Conservation (phyloP, 1,140 invertebrate genomes). For the Hyles euphorbiae region DNA sequence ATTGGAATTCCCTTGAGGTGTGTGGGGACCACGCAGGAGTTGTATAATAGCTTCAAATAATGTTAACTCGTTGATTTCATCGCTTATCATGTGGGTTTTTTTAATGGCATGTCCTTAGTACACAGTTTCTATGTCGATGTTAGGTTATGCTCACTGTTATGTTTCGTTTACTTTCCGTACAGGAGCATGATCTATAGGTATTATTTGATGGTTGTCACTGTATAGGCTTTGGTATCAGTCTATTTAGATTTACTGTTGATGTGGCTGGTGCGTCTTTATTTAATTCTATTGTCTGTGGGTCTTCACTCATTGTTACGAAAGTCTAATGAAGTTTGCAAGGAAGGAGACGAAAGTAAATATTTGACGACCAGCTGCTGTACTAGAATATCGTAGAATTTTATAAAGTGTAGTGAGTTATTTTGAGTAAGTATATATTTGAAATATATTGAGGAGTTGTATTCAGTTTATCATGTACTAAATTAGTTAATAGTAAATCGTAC, state of each 20-base stretch:
- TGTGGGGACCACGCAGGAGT: not conserved
- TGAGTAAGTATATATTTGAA: not conserved
- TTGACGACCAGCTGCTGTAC: conserved; percentile 7
- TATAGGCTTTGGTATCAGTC: conserved; percentile 4
- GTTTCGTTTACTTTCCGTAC: conserved; percentile 7
- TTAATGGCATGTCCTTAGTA: conserved; percentile 64
- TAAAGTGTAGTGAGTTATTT: not conserved
- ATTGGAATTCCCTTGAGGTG: not conserved
- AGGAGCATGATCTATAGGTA: conserved; percentile 36
- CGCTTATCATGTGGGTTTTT: conserved; percentile 73
- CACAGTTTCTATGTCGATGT: conserved; percentile 20
- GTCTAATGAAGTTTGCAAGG: too few species aligned
- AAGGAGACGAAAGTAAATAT: not conserved
- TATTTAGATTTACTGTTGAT: conserved; percentile 18
- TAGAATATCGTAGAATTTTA: not conserved
- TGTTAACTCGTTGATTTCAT: conserved; percentile 32
- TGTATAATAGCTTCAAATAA: conserved; percentile 2
- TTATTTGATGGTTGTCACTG: conserved; percentile 5
- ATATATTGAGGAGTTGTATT: too few species aligned
- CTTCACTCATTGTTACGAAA: conserved; percentile 58
- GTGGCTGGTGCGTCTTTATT: conserved; percentile 29
- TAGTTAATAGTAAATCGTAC: too few species aligned
- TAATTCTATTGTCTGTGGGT: conserved; percentile 38
- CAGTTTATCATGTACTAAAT: too few species aligned
- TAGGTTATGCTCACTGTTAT: conserved; percentile 40